Evolutionary conservation across 2,797 vertebrate species (phyloP), one percentile per base, ranked within the genome.

Genomic region (Phoebastria nigripes): DNA sequence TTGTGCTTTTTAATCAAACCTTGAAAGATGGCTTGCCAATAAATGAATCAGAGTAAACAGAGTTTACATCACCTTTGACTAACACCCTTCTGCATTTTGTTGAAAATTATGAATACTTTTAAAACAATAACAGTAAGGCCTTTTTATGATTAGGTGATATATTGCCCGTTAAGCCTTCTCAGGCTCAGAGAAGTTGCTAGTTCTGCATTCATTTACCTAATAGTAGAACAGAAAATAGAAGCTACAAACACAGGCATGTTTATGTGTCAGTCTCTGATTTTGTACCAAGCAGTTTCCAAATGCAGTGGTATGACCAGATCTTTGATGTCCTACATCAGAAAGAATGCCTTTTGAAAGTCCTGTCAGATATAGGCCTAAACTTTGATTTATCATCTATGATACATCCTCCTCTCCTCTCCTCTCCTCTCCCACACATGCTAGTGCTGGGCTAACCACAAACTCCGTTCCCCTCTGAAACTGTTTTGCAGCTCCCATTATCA

Each of bases 261-360:
- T 84, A 17, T 28, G 3, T 41, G 18, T 72, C 31, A 21, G 7
- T n/a, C 31, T 73, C 35, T 63, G 12, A 14, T 67, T 73, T 69
- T 66, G 37, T 24, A 76, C 22, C 15, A 29, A 91, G 28, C 12
- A 82, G 8, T 51, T 88, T 93, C 25, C 28, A 78, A 62, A 44
- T 0, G 1, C 5, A 52, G 42, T n/a, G 22, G 4, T 22, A 52
- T 29, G 39, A 42, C 8, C 17, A 35, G 4, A 6, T 56, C 31
- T 72, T 84, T 65, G 28, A 62, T 21, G 8, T 33, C 10, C 11
- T 66, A 19, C 16, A 2, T 62, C 20, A 49, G 41, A 82, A 87
- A 61, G 18, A 87, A 77, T 6, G 6, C 4, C 9, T 33, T 93
- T 42, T 70, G 21, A 77, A 87, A 70, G 58, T 66, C 9, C 14